These are phyloP conservation scores for Hypomecis punctinalis DNA, from an alignment of 2,888 invertebrate species.

Conservation along the genomic window DNA sequence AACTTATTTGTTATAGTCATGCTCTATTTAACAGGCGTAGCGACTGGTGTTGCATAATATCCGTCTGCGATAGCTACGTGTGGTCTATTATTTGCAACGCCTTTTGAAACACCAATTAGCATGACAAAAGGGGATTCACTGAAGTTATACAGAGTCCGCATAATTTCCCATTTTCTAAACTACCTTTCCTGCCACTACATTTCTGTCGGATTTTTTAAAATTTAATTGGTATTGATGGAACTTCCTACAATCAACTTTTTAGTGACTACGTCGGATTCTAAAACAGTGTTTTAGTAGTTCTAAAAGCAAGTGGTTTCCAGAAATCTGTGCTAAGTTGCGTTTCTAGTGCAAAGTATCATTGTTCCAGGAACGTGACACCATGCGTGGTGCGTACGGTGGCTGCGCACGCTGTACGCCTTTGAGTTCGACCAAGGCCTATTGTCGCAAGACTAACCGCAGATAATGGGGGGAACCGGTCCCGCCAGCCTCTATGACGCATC, in stretches of 20 bases:
- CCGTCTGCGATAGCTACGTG: conserved; percentile 19
- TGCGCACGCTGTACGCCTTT: conserved; percentile 65
- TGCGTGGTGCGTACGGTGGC: conserved; percentile 55
- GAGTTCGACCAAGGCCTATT: conserved; percentile 66
- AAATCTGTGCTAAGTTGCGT: conserved; percentile 42
- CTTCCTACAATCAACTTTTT: too few relatives aligned
- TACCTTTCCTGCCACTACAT: not conserved
- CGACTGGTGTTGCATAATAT: conserved; percentile 37
- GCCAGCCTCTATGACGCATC: conserved; percentile 66
- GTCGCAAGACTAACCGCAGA: conserved; percentile 68
- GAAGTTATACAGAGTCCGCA: not conserved
- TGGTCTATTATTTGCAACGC: conserved; percentile 25
- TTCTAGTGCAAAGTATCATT: conserved; percentile 60
- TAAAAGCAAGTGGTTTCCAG: conserved; percentile 16
- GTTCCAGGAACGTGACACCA: conserved; percentile 74
- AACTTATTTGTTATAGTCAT: conserved; percentile 33
- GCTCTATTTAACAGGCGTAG: conserved; percentile 35
- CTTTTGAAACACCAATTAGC: conserved; percentile 21
- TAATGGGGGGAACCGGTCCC: conserved; percentile 73
- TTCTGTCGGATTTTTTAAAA: not conserved
- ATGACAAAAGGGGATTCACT: conserved; percentile 16
- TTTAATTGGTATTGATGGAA: too few relatives aligned
- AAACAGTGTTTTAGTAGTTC: too few relatives aligned
- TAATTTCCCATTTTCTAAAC: not conserved
- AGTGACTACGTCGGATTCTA: not conserved